Conservation (phyloP, 2,113 vertebrate species). For the Edolisoma coerulescens region DNA sequence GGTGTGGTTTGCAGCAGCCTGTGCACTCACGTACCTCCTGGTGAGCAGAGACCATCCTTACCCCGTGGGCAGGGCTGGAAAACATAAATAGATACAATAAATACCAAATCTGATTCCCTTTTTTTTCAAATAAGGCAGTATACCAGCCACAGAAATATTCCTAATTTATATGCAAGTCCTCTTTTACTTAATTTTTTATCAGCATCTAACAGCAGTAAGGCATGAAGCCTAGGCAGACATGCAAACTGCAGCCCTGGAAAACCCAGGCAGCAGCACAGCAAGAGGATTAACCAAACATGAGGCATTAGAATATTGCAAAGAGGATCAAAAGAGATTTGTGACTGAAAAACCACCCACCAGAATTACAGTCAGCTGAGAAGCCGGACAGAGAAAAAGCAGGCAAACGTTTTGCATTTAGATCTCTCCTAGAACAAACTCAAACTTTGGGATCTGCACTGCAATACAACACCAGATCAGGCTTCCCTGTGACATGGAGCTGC, state of each 20-base stretch:
- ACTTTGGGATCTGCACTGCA: neutral
- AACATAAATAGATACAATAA: neutral
- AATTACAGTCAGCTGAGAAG: slow-evolving; percentile 30
- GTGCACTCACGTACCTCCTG: neutral
- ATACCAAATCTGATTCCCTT: neutral
- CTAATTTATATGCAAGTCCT: neutral
- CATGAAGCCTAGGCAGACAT: neutral
- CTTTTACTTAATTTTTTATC: neutral
- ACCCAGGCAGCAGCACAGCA: neutral
- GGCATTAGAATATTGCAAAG: slow-evolving; percentile 60
- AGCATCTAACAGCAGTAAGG: neutral
- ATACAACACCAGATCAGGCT: neutral
- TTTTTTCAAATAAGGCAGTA: neutral
- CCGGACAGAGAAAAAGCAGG: neutral
- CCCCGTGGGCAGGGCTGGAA: accelerated
- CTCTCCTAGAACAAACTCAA: neutral
- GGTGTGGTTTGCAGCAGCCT: neutral
- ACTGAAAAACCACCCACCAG: slow-evolving; percentile 36
- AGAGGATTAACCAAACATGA: slow-evolving; percentile 43
- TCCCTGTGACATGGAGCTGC: neutral
- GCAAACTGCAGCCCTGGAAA: neutral
- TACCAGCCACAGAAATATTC: neutral
- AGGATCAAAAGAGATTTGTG: slow-evolving; percentile 59
- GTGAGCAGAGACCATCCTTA: neutral
- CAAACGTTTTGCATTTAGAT: neutral